A percentile compares a stretch with the other conserved stretches of the same genome.
phyloP scores from a whole-genome alignment of 1,140 invertebrate species.

The Drosophila equinoxialis region DNA sequence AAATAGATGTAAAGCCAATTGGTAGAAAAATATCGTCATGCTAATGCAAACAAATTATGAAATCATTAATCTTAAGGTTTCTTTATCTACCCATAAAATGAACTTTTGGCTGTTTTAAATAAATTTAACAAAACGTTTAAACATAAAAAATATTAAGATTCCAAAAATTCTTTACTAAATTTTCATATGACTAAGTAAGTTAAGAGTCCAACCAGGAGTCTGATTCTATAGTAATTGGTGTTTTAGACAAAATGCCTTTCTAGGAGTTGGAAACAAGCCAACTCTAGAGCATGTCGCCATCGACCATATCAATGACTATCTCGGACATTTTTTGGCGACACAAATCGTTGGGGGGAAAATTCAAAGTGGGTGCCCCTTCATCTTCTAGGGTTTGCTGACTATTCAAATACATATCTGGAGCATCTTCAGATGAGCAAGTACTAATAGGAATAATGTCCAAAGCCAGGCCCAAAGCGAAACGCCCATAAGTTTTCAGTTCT shows the following conservation, averaged over 20 bases:
- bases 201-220: no score
- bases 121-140: slow-evolving; percentile 35
- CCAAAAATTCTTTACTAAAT: slow-evolving; percentile 41
- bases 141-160: slow-evolving; percentile 19
- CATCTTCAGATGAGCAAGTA: slow-evolving; percentile 88
- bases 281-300: slow-evolving; percentile 83
- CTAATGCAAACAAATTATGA: no score
- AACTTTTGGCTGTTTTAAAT: slow-evolving; percentile 39
- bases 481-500: slow-evolving; percentile 86
- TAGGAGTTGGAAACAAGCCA: slow-evolving; percentile 6
- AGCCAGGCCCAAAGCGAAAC: slow-evolving; percentile 87
- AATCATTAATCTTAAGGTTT: no score
- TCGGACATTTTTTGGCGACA: slow-evolving; percentile 86
- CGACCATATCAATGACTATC: slow-evolving; percentile 85
- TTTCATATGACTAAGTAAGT: slow-evolving; percentile 40
- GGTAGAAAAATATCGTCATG: no score
- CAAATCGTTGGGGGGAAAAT: slow-evolving; percentile 83
- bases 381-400: slow-evolving; percentile 36
- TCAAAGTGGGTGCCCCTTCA: slow-evolving; percentile 71
- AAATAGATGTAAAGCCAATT: no score
- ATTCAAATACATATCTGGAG: slow-evolving; percentile 87
- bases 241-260: slow-evolving; percentile 7
- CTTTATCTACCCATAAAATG: no score
- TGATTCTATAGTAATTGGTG: slow-evolving; percentile 42
- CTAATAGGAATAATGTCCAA: slow-evolving; percentile 89